A percentile compares a stretch with the other conserved stretches of the same genome.
These are phyloP conservation scores for Nephrotoma appendiculata DNA, from an alignment of 2,888 invertebrate genomes.

Conservation along the genomic window DNA sequence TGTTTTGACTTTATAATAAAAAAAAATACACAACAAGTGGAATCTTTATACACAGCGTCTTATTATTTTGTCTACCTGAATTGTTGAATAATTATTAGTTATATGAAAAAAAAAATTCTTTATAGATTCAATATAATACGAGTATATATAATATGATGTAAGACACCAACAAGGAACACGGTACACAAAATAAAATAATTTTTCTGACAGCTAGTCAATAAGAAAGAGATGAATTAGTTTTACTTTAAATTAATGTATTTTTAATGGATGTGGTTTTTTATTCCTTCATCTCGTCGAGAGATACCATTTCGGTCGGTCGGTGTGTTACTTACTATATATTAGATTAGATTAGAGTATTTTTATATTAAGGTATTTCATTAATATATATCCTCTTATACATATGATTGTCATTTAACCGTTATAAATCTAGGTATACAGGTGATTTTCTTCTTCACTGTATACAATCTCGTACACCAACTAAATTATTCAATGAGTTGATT, in stretches of 20 bases:
- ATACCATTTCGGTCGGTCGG: neutral
- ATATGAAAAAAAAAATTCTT: neutral
- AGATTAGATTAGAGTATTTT: neutral
- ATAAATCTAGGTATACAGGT: neutral
- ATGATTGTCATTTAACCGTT: neutral
- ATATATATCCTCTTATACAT: neutral
- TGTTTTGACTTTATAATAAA: neutral
- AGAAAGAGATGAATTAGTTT: slow-evolving; percentile 4
- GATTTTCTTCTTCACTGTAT: neutral
- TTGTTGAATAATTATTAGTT: slow-evolving; percentile 2
- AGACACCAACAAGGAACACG: neutral
- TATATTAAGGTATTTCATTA: neutral
- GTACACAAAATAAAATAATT: neutral
- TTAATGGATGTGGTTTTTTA: slow-evolving; percentile 1
- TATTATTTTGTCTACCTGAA: neutral
- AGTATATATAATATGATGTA: neutral
- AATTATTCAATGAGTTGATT: neutral
- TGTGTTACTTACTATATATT: neutral
- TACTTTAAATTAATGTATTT: slow-evolving; percentile 1
- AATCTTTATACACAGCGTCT: neutral
- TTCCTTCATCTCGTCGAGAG: neutral
- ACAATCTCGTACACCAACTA: neutral
- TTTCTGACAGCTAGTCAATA: slow-evolving; percentile 1
- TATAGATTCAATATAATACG: neutral
- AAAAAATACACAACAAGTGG: neutral